Base-by-base conservation (phyloP, 2,888 invertebrate genomes). In the Drosophila testacea region DNA sequence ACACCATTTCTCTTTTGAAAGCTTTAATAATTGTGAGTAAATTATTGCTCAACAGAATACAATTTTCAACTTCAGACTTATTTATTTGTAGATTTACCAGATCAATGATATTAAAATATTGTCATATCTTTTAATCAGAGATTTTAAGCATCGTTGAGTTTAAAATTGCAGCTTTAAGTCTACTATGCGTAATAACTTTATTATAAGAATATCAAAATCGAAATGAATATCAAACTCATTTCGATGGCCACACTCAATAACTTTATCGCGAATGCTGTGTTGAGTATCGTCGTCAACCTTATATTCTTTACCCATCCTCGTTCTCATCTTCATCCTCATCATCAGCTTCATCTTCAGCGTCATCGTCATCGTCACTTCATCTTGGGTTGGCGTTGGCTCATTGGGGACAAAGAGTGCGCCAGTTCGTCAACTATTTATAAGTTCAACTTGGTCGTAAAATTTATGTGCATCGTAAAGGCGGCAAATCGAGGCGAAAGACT, bases 371-470 rank as follows among this genome's bases (percentile, higher is more conserved):
- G 52, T 66, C 85, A 87, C 71, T 72, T 84, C 71, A 73, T 71
- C 65, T 48, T 46, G 22, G 22, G 22, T 22, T 22, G 22, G 22
- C 22, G 22, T 34, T 38, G 41, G 44, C 50, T 41, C 51, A 56
- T 44, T 47, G 64, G 47, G 56, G 61, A 51, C 22, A 52, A 30
- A 38, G 57, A 39, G 56, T 42, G 52, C 48, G 13, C 9, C 69
- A 71, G 77, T 78, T 81, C 61, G 73, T 74, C 74, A 84, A 84
- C 83, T 84, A 84, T 84, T 85, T 83, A 88, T 76, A 88, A 88
- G 81, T 83, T 75, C 54, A 81, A 83, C 65, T 76, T 68, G 65
- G 69, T 77, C 70, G 77, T 88, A 39, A 81, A 81, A 77, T 85
- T 86, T 86, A 88, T 84, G 87, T 77, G 70, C 81, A 72, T 81